phyloP scores from a whole-genome alignment of 2,888 invertebrate genomes.

The Baccha elongata region DNA sequence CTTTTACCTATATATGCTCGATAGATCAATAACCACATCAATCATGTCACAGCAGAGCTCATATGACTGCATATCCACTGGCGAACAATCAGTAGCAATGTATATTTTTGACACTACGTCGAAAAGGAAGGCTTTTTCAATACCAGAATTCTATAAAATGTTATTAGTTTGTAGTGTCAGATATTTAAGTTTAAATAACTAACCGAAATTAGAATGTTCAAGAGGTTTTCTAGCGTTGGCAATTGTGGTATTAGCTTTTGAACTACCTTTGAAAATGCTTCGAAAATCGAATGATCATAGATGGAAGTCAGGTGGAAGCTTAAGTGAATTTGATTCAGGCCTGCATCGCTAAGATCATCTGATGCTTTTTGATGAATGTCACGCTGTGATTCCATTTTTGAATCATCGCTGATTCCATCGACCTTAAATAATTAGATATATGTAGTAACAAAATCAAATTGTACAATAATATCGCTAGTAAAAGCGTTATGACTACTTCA shows the following conservation, averaged over 20 bases:
- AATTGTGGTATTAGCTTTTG: constrained; percentile 99
- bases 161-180: neutral
- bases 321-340: constrained; percentile 93
- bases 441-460: too few species aligned
- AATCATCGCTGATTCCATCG: constrained; percentile 99
- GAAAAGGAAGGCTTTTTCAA: constrained; percentile 99
- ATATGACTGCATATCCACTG: constrained; percentile 99
- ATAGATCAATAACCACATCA: constrained; percentile 99
- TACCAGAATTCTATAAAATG: constrained; percentile 93
- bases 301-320: constrained; percentile 99
- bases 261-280: constrained; percentile 99
- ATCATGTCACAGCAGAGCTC: constrained; percentile 99
- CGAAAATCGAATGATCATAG: constrained; percentile 99
- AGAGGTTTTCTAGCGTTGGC: constrained; percentile 97
- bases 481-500: too few species aligned
- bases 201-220: constrained; percentile 98
- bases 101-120: constrained; percentile 99
- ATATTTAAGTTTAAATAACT: constrained; percentile 81
- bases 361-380: constrained; percentile 98
- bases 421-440: constrained; percentile 88
- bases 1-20: constrained; percentile 97
- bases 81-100: constrained; percentile 99
- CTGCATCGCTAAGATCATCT: constrained; percentile 95
- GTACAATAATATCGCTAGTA: too few species aligned
- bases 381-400: constrained; percentile 99